Evolutionary conservation across 2,113 vertebrate species (phyloP), one percentile per base, ranked within the genome.

Genomic region (Halichoerus grypus): DNA sequence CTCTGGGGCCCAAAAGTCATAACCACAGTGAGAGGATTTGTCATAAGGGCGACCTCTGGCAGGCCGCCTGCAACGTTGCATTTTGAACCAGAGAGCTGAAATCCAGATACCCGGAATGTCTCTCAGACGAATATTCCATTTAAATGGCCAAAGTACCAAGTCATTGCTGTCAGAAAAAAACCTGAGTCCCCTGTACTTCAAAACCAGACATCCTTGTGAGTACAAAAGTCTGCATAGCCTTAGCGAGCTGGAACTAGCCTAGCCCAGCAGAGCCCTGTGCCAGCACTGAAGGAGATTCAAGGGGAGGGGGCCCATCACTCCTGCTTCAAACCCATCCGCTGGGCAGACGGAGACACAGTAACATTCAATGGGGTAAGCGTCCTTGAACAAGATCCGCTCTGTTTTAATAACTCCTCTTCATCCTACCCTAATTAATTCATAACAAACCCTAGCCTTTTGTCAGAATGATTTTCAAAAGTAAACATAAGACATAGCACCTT

Each of bases 401-500:
- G n/a, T 93, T 84, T 93, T 49, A 90, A 55, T 22, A 69, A 65
- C 6, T 24, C 24, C 8, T 83, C 59, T 95, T 69, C 13, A 31
- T 92, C 14, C 57, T 63, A 83, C 19, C 51, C 16, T 46, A 81
- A 90, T 59, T 36, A 91, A 74, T 61, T 87, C 63, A 65, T 16
- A 69, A 67, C 3, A 84, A 79, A 77, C 12, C 28, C 53, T 61
- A 57, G 42, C 22, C 36, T 59, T 92, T 65, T 16, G 14, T 83
- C 12, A 31, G 33, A 7, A 89, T 61, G 18, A 86, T 69, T 97
- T 49, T 74, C n/a, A 79, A 67, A 96, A 89, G 36, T 11, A 69
- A 92, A 87, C 53, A 67, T 33, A 36, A 16, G 51, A 55, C 36
- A 69, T 15, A 13, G 74, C 3, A 87, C 18, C 33, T 77, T 69